These are phyloP conservation scores for Solen grandis DNA, from an alignment of 1,140 invertebrate genomes.

Conservation along the genomic window DNA sequence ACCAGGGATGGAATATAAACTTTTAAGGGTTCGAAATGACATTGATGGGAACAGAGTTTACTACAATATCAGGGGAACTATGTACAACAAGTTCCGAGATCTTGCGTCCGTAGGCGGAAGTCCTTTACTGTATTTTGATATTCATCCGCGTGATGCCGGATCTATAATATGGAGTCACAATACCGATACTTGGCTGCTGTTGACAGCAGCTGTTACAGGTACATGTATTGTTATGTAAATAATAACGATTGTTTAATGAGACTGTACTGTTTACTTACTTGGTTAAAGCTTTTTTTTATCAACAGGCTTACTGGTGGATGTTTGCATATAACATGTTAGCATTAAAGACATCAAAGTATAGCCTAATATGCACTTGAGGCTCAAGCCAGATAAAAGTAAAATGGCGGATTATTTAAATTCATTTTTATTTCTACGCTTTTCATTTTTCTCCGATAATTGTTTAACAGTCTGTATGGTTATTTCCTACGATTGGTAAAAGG, in stretches of 20 bases:
- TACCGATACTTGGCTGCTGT: constrained; percentile 38
- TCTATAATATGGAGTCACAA: constrained; percentile 48
- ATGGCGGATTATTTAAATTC: background rate
- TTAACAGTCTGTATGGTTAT: no score
- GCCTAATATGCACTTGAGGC: no score
- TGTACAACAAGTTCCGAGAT: background rate
- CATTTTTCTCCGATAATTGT: background rate
- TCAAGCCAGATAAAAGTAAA: background rate
- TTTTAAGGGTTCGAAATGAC: constrained; percentile 35
- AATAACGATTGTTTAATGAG: no score
- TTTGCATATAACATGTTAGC: background rate
- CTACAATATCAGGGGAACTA: constrained; percentile 6
- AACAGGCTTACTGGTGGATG: background rate
- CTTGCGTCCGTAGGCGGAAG: constrained; percentile 33
- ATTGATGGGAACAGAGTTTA: constrained; percentile 21
- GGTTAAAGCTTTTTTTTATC: background rate
- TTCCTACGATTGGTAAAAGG: no score
- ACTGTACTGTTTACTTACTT: background rate
- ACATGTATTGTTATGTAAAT: no score
- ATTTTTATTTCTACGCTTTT: background rate
- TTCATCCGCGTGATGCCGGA: constrained; percentile 33
- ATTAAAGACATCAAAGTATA: background rate
- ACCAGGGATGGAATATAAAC: background rate
- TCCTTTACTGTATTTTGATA: constrained; percentile 38
- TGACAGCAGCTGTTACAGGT: constrained; percentile 31